These are phyloP conservation scores for Leptestheria dahalacensis DNA, from an alignment of 1,140 invertebrate genomes.

Conservation along the genomic window DNA sequence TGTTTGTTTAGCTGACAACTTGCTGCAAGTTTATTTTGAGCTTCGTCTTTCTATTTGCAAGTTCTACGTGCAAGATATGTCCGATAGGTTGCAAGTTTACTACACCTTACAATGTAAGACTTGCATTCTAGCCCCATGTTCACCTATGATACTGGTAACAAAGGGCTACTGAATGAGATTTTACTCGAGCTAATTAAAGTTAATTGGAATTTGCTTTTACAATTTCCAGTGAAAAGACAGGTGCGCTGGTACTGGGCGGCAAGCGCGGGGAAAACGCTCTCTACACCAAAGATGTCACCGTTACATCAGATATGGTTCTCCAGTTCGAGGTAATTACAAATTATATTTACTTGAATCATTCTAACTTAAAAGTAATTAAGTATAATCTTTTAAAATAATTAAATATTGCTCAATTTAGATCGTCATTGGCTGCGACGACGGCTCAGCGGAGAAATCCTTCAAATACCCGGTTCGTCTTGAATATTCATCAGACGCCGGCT, in stretches of 20 bases:
- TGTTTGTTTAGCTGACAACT: no score
- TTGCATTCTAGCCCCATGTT: no score
- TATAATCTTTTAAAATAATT: background rate
- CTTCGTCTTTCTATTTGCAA: no score
- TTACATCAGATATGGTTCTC: slow-evolving; percentile 30
- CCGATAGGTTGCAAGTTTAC: slow-evolving; percentile 1
- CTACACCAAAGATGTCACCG: slow-evolving; percentile 29
- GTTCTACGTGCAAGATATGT: no score
- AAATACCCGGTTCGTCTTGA: slow-evolving; percentile 29
- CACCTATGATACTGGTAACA: background rate
- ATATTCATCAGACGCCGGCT: slow-evolving; percentile 29
- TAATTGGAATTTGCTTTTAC: slow-evolving; percentile 5
- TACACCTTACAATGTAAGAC: background rate
- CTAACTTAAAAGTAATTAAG: background rate
- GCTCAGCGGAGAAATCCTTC: slow-evolving; percentile 22
- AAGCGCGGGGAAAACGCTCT: slow-evolving; percentile 27
- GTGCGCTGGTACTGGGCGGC: slow-evolving; percentile 26
- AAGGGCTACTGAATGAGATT: no score
- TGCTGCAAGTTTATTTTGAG: no score
- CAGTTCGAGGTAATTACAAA: slow-evolving; percentile 32
- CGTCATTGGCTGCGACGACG: slow-evolving; percentile 29
- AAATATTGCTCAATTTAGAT: background rate
- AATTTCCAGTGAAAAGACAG: slow-evolving; percentile 19
- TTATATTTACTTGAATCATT: background rate
- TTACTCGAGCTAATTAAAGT: no score